Conservation (phyloP, 2,797 vertebrate species). For the Sebastes dallii region DNA sequence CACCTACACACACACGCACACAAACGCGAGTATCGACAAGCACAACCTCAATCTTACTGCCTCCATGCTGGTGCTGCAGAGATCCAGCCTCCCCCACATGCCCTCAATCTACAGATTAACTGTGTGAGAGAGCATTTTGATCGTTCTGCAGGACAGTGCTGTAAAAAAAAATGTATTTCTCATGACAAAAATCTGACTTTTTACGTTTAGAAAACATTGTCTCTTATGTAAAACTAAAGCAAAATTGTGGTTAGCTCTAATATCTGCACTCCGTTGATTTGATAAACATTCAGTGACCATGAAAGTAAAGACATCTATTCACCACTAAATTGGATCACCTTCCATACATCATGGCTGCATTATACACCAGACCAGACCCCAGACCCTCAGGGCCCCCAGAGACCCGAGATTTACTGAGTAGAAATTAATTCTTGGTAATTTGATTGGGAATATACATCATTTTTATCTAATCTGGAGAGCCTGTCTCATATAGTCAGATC, state of each 20-base stretch:
- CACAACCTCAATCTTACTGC: slow-evolving; percentile 27
- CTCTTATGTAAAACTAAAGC: not conserved
- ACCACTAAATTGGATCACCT: not conserved
- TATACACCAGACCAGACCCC: not conserved
- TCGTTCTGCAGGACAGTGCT: not conserved
- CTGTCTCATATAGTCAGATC: not conserved
- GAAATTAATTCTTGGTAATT: not conserved
- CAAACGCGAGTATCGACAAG: not conserved
- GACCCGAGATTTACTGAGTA: too few relatives aligned
- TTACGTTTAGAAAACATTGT: not conserved
- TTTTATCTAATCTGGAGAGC: not conserved
- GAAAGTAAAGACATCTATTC: not conserved
- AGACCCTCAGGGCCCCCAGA: not conserved
- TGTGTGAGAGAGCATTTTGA: not conserved
- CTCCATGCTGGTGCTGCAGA: slow-evolving; percentile 13
- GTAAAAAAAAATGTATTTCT: not conserved
- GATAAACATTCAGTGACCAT: not conserved
- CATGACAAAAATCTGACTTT: not conserved
- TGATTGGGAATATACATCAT: not conserved
- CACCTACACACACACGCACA: slow-evolving; percentile 33
- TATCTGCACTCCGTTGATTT: not conserved
- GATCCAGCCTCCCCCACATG: slow-evolving; percentile 41
- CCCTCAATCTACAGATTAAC: slow-evolving; percentile 43
- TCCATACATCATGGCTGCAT: not conserved
- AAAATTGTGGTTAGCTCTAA: not conserved